Conservation (phyloP, 2,113 vertebrate genomes). For the Chamaetylas fuelleborni region DNA sequence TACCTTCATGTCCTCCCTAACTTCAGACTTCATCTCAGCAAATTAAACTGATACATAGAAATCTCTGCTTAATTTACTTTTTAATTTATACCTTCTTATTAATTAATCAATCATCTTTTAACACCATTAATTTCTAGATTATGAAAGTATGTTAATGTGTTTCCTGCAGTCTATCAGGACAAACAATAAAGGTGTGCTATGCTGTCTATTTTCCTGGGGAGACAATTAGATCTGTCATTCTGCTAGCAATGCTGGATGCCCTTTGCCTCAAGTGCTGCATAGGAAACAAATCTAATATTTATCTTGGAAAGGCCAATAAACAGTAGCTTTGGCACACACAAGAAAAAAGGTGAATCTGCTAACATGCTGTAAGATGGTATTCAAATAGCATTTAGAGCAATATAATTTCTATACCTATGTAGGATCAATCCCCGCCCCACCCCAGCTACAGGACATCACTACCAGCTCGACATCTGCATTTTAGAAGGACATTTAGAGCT, state of each 20-base stretch:
- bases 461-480: neutral
- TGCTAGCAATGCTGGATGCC: neutral
- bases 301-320: neutral
- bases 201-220: neutral
- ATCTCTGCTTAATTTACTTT: neutral
- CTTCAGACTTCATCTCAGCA: neutral
- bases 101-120: neutral
- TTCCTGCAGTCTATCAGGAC: neutral
- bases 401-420: neutral
- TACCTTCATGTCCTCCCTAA: neutral
- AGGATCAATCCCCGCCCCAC: neutral
- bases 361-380: neutral
- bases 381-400: neutral
- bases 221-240: neutral
- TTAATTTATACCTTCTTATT: neutral
- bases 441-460: neutral
- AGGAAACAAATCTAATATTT: neutral
- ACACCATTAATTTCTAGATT: neutral
- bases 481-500: neutral
- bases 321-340: neutral
- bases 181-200: neutral
- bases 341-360: neutral
- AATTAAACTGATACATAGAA: neutral
- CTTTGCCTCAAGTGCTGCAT: neutral
- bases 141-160: neutral